A percentile compares a stretch with the other conserved stretches of the same genome.
Evolutionary conservation across 2,113 vertebrate genomes (phyloP).

Genomic region (Peromyscus maniculatus): DNA sequence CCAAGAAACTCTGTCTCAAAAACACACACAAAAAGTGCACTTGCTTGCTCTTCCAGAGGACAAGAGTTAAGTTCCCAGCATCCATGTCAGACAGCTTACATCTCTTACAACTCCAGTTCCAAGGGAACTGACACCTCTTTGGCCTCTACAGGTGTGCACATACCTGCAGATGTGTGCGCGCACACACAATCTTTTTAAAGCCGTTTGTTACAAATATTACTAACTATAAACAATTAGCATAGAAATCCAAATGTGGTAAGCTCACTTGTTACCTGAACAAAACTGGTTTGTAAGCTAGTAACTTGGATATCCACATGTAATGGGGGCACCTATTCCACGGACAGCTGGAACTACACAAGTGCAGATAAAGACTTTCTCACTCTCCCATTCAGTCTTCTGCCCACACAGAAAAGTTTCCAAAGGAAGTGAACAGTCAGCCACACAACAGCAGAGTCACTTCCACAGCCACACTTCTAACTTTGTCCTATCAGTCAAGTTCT

Average conservation of each 20-base stretch:
- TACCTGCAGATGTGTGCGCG: too few relatives aligned
- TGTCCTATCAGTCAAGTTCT: constrained; percentile 21
- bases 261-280: not conserved
- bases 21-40: too few relatives aligned
- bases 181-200: not conserved
- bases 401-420: constrained; percentile 43
- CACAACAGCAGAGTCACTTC: constrained; percentile 72
- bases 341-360: constrained; percentile 78
- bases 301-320: not conserved
- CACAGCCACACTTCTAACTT: constrained; percentile 63
- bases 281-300: not conserved
- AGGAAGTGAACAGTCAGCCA: constrained; percentile 72
- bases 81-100: not conserved
- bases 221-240: not conserved
- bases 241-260: constrained; percentile 64
- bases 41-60: not conserved
- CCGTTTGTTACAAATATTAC: not conserved
- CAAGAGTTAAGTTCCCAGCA: not conserved
- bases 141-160: not conserved
- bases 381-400: constrained; percentile 71
- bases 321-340: constrained; percentile 80
- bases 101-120: not conserved
- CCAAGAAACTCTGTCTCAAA: not conserved
- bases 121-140: not conserved
- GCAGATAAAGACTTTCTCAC: constrained; percentile 72